Evolutionary conservation across 2,113 vertebrate genomes (phyloP), one percentile per base, ranked within the genome.

Genomic region (Garra rufa): DNA sequence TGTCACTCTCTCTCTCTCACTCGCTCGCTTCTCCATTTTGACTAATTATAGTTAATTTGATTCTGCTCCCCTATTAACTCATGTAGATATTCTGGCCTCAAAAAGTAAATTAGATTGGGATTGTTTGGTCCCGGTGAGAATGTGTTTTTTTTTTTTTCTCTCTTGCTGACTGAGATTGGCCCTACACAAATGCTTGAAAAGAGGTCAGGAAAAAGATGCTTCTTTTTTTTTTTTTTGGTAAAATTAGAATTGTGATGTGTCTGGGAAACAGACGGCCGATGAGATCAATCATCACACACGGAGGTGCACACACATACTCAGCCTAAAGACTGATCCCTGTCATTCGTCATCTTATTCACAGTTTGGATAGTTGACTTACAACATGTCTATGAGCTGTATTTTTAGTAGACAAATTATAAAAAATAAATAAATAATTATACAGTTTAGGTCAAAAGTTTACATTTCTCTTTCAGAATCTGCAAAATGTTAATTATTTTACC

Each of bases 21-120:
- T 82, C 28, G 4, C 30, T 52, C 85, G 89, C 92, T 93, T 88
- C 91, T 84, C 78, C 65, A 82, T 81, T 93, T 92, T 91, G 91
- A 93, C 94, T 94, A 93, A 94, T 95, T 94, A 94, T 92, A 93
- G 92, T 92, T 95, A 92, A 95, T 94, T 95, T 94, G 91, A 94
- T 94, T 92, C 83, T 79, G 88, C 90, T 91, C 92, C 93, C 91
- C 92, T 89, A 93, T 95, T 94, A 94, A 94, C 92, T 94, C 92
- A 90, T 92, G 93, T 93, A 93, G 92, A 93, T 93, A 93, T 94
- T 94, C 93, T 94, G 93, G 92, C 92, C 93, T 94, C 90, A 92
- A 93, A 94, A 95, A 94, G 90, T 92, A 94, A 94, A 94, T 95
- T 94, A 95, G 91, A 91, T 92, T 94, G 94, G 94, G 94, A 95